Conservation (phyloP, 2,113 vertebrate species). For the Camelus bactrianus region DNA sequence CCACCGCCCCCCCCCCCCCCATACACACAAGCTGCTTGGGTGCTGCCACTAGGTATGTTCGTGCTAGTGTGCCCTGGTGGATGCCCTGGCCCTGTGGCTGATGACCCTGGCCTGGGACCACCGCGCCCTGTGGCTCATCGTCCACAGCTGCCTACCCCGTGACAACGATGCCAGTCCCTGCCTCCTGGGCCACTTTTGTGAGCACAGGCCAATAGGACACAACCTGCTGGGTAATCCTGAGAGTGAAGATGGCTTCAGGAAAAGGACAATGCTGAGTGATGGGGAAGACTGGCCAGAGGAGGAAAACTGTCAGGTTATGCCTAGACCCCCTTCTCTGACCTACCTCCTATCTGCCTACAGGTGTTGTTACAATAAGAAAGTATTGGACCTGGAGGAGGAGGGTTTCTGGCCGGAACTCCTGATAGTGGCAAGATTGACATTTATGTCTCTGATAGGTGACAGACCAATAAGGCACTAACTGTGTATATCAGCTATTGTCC, state of each 20-base stretch:
- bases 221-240: not conserved
- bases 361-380: not conserved
- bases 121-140: too few relatives aligned
- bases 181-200: not conserved
- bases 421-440: not conserved
- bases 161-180: not conserved
- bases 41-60: not conserved
- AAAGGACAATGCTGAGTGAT: not conserved
- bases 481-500: conserved; percentile 50
- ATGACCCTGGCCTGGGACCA: not conserved
- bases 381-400: not conserved
- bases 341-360: not conserved
- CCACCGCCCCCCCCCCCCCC: too few relatives aligned
- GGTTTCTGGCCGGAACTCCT: not conserved
- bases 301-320: not conserved
- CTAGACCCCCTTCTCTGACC: not conserved
- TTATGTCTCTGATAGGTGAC: not conserved
- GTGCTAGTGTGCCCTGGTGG: too few relatives aligned
- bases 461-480: conserved; percentile 41
- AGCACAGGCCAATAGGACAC: not conserved
- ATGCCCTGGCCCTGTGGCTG: too few relatives aligned
- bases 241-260: not conserved
- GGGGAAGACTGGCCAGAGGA: not conserved
- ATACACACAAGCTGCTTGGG: not conserved
- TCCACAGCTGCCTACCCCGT: not conserved